Evolutionary conservation across 2,113 vertebrate species (phyloP), one percentile per base, ranked within the genome.

Genomic region (Notarius lentiginosus): DNA sequence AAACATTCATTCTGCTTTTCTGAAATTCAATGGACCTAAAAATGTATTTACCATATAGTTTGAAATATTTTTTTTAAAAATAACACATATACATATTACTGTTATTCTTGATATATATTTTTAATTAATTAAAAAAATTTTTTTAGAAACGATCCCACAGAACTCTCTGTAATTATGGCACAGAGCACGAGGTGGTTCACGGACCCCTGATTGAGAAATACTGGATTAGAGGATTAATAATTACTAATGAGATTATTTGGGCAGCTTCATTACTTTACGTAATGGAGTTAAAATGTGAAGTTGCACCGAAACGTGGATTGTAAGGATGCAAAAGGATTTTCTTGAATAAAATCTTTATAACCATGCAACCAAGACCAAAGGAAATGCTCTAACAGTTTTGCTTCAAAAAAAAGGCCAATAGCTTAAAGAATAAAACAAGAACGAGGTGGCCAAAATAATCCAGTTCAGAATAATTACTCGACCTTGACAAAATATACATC

Each of bases 161-260:
- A 0, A 91, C 91, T 49, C 92, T 96, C 60, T 94, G 72, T 49
- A 51, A 76, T 76, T 53, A 76, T 24, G 9, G 47, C 20, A 51
- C 6, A 11, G 11, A 51, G 4, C 73, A 76, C 30, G 18, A 76
- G 73, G 11, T 41, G 47, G 73, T n/a, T 5, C 22, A 76, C 7
- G 1, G 2, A 73, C 18, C 92, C 10, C 92, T 96, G 47, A 95
- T 95, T 56, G 30, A 58, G 82, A 34, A 72, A 56, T 27, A 55
- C 5, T 30, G 47, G 24, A 68, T 70, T 68, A 51, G 60, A 66
- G 75, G 14, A 51, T 53, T 47, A 66, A 20, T 53, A 55, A 70
- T 14, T 41, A 56, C 27, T 70, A 53, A 34, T 53, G 18, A 22
- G 8, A 73, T 73, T 22, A 76, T 76, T 14, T 56, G 14, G 24